These are phyloP conservation scores for Pampus argenteus DNA, from an alignment of 2,797 vertebrate genomes.

Conservation along the genomic window DNA sequence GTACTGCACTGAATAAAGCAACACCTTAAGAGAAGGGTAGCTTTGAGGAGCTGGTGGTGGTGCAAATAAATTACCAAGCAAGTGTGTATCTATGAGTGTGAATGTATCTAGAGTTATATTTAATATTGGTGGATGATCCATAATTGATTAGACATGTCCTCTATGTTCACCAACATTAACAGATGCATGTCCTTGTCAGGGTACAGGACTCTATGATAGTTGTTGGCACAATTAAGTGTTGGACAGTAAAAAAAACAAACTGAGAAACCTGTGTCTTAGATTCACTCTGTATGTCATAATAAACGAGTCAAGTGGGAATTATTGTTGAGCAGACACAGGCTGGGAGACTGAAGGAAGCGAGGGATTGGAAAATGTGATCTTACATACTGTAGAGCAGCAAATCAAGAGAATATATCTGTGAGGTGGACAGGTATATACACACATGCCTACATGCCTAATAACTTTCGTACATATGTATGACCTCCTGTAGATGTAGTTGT, in stretches of 20 bases:
- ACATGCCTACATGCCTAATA: conserved; percentile 30
- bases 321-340: conserved; percentile 31
- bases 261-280: conserved; percentile 17
- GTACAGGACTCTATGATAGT: background rate
- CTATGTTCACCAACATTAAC: background rate
- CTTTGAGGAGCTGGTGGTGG: background rate
- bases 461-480: conserved; percentile 29
- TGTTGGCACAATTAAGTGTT: background rate
- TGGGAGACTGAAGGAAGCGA: conserved; percentile 4
- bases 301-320: conserved; percentile 43
- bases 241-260: conserved; percentile 27
- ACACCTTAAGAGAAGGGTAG: background rate
- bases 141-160: background rate
- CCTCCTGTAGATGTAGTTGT: conserved; percentile 4
- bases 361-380: conserved; percentile 42
- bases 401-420: conserved; percentile 39
- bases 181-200: conserved; percentile 1
- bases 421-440: conserved; percentile 38
- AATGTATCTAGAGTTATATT: background rate
- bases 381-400: conserved; percentile 36
- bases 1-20: conserved; percentile 7
- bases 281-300: conserved; percentile 32
- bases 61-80: conserved; percentile 1
- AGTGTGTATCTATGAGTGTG: too few species aligned
- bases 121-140: background rate